Evolutionary conservation across 2,113 vertebrate genomes (phyloP).

Genomic region (Pelusios castaneus): DNA sequence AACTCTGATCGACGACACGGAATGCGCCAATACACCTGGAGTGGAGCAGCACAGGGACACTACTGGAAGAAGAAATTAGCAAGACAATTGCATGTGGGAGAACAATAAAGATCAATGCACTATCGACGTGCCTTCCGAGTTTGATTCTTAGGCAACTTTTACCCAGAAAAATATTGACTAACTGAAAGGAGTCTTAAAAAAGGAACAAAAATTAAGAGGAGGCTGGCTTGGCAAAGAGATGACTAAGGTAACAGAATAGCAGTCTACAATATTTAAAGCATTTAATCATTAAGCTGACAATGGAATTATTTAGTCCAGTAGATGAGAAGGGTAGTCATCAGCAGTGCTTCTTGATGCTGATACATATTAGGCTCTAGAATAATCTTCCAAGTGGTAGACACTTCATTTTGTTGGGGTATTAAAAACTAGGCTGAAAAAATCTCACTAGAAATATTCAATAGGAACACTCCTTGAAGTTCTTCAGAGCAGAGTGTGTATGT

Average conservation of each 20-base stretch:
- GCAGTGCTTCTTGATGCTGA: background rate
- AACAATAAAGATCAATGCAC: background rate
- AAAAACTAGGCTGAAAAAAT: background rate
- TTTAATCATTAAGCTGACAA: background rate
- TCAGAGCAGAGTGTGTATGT: background rate
- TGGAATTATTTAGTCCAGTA: background rate
- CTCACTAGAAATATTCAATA: background rate
- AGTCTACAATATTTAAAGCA: conserved; percentile 8
- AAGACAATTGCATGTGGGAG: background rate
- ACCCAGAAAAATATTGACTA: background rate
- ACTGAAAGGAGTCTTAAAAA: background rate
- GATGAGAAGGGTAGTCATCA: background rate
- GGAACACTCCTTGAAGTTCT: background rate
- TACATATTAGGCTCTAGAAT: background rate
- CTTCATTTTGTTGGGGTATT: background rate
- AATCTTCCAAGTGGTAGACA: background rate
- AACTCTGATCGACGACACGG: too few species aligned
- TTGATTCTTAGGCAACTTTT: background rate
- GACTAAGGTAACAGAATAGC: background rate
- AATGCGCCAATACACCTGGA: too few species aligned
- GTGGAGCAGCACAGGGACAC: too few species aligned
- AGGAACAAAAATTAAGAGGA: background rate
- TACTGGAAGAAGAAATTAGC: too few species aligned
- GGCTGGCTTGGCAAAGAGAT: background rate
- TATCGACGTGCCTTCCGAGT: background rate